Evolutionary conservation across 2,797 vertebrate genomes (phyloP).

Genomic region (Crossoptilon crossoptilon): DNA sequence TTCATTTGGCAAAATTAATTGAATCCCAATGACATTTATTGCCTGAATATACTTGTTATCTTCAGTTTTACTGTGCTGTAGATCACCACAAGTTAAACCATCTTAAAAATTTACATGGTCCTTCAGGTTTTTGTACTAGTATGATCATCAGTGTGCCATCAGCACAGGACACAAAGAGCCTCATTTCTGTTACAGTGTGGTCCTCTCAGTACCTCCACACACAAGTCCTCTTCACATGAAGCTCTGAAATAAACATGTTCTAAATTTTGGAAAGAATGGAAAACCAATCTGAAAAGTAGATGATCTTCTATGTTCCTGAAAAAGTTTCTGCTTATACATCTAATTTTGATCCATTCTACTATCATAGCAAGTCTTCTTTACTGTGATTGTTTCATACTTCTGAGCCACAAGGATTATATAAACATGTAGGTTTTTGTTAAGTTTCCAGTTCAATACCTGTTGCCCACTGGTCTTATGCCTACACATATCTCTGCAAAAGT

Average conservation of each 20-base stretch:
- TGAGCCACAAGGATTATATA: background rate
- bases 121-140: accelerated
- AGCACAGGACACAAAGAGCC: too few relatives aligned
- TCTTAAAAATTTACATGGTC: background rate
- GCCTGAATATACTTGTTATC: background rate
- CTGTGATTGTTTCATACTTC: accelerated
- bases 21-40: background rate
- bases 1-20: background rate
- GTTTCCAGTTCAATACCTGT: background rate
- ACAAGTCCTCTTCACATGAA: background rate
- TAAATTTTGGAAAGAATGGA: background rate
- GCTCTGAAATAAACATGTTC: background rate
- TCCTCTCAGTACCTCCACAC: too few relatives aligned
- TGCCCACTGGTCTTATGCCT: background rate
- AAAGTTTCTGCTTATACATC: background rate
- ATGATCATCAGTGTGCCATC: too few relatives aligned
- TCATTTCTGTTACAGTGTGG: too few relatives aligned
- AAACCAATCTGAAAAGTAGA: background rate
- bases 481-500: background rate
- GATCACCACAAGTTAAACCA: background rate
- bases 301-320: background rate
- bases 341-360: background rate
- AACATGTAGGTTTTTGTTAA: background rate
- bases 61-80: background rate
- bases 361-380: background rate